Base-by-base conservation (phyloP, 2,888 invertebrate species). In the Clitarchus hookeri region DNA sequence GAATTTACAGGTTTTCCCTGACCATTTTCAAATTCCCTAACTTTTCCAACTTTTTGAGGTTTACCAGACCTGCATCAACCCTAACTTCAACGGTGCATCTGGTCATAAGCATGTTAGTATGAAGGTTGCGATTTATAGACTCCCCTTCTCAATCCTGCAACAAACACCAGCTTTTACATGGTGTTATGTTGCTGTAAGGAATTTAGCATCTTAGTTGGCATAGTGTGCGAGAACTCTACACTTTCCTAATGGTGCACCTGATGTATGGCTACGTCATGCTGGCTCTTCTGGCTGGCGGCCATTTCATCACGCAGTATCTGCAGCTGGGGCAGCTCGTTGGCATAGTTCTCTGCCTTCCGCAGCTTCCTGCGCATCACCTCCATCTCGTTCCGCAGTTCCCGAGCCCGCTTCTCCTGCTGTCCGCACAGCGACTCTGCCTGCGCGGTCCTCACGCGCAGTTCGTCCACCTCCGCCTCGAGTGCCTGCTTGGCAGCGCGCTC, bases 401-500 rank as follows among this genome's bases (percentile, higher is more conserved):
- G 88, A 36, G 91, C 89, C 83, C 88, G 88, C 85, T 88, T 89
- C 87, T 90, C 89, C 86, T 90, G 89, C 44, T 90, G 88, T 19
- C 88, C 88, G 26, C 87, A 85, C 36, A 88, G 87, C n/a, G 86
- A 84, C 85, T 88, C 88, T 25, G 83, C 92, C 89, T 89, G 90
- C 6, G 91, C 91, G 36, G 92, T 91, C 88, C 92, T 92, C 80
- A 89, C 92, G 89, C 92, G 93, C 6, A 93, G 89, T 88, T 94
- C 93, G 88, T 93, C 93, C 4, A 94, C 88, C 89, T 94, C 94
- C 89, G 93, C 92, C 91, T 97, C 96, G 9, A 96, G 91, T 87
- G 95, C 94, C 90, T 97, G 97, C 90, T 95, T 96, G 0, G 93
- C 93, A 88, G 94, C 94, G 44, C 96, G 93, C 90, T 97, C 97